phyloP scores from a whole-genome alignment of 2,888 invertebrate genomes.

The Pocota personata region DNA sequence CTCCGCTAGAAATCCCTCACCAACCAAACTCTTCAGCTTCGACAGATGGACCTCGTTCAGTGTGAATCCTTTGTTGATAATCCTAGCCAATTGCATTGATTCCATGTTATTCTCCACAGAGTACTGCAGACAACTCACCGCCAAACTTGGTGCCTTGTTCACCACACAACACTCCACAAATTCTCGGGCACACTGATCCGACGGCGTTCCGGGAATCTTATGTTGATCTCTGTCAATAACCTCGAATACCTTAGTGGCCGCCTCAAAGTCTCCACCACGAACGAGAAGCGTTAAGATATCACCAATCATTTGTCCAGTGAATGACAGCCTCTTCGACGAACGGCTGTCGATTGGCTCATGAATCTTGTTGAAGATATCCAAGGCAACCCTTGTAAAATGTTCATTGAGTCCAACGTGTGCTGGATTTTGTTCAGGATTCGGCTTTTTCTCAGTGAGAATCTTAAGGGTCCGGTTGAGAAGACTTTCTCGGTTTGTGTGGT shows the following conservation, averaged over 20 bases:
- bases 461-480: constrained; percentile 85
- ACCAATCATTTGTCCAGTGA: constrained; percentile 86
- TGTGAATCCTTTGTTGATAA: constrained; percentile 80
- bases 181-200: constrained; percentile 83
- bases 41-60: constrained; percentile 83
- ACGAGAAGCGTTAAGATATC: constrained; percentile 84
- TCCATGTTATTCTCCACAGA: constrained; percentile 84
- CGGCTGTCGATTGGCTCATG: constrained; percentile 81
- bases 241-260: constrained; percentile 84
- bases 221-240: constrained; percentile 84
- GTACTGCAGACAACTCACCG: constrained; percentile 85
- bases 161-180: constrained; percentile 85
- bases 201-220: constrained; percentile 85
- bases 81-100: constrained; percentile 75
- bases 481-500: constrained; percentile 85
- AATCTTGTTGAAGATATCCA: constrained; percentile 85
- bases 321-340: constrained; percentile 77
- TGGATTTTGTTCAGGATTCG: constrained; percentile 74
- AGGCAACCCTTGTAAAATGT: constrained; percentile 85
- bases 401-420: constrained; percentile 76
- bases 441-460: constrained; percentile 85
- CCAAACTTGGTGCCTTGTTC: constrained; percentile 83
- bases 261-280: constrained; percentile 82
- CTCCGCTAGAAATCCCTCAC: constrained; percentile 76
- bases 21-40: constrained; percentile 84